Evolutionary conservation across 1,140 invertebrate genomes (phyloP), one percentile per base, ranked within the genome.

Genomic region (Helicorthomorpha holstii): DNA sequence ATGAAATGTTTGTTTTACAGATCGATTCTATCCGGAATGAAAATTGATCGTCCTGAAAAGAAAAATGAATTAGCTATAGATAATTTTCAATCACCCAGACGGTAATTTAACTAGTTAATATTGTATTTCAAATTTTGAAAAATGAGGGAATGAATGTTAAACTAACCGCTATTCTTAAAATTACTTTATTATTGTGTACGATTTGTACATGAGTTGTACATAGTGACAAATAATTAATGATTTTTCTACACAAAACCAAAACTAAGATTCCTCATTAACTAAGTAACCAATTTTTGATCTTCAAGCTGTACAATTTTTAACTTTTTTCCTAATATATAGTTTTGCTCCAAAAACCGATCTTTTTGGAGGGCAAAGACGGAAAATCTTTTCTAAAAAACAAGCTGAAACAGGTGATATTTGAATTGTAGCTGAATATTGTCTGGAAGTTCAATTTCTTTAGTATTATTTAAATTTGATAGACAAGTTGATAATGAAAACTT

Each of bases 11-110:
- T 34, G 55, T 48, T 73, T 55, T 61, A 83, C 80, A 70, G 75
- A 82, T 42, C n/a, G n/a, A 61, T 83, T 21, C 68, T 84, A 58
- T 69, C 75, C 45, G 79, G 76, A 23, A 83, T 85, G 81, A 82
- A 83, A 66, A 75, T 83, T 38, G 80, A 83, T 63, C 60, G 12
- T 56, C 55, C 27, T 22, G 34, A 21, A 53, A 27, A 22, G 41
- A 46, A 53, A 44, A 50, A 47, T 14, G 10, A 25, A 53, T 24
- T 59, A 57, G 19, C 60, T 64, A 22, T 51, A 27, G 24, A 16
- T 16, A 25, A 46, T 46, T 46, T 46, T 19, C 7, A 46, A 22
- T 41, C 19, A 21, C 19, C 21, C 19, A 25, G 21, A 22, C 44
- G 44, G 19, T 4, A 46, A 7, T 4, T 7, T 21, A 46, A 46